Base-by-base conservation (phyloP, 1,140 invertebrate species). In the Cyphomyrmex costatus region DNA sequence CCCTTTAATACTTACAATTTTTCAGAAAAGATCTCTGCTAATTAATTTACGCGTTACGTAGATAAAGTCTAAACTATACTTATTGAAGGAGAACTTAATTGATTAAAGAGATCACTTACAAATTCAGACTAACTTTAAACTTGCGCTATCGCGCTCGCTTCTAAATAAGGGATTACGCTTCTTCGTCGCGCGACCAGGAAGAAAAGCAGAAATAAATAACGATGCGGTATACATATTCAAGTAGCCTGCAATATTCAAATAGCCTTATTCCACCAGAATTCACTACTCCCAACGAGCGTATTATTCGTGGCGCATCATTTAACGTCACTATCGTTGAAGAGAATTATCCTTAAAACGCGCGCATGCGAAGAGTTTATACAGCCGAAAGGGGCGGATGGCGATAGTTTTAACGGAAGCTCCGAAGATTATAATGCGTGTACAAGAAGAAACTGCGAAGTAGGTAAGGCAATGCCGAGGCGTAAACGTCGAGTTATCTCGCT, bases 401-500 rank as follows among this genome's bases (percentile, higher is more conserved):
- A 19, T 33, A 27, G 53, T 61, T 86, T 86, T 24, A 70, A 73
- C 56, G 42, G 12, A 7, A 14, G 27, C 61, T 16, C 63, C 77
- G 53, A 49, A 73, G 79, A 84, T 87, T 66, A 84, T 84, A 84
- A 84, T 87, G 73, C 82, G 86, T 87, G 71, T 68, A 66, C 84
- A 77, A 86, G 65, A 58, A 60, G 82, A 74, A 83, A 83, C 68
- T 83, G 79, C 53, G 73, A 77, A 78, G 86, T 85, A 68, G 42
- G 83, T 70, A 58, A 88, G 78, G 73, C 36, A 53, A 85, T 66
- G 68, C 27, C 82, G 71, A 87, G 73, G 85, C 88, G 88, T 73
- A 60, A 90, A 89, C 79, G 68, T 85, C 78, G 78, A 51, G 85
- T 60, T 76, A 90, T 87, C 76, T 85, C 60, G 36, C 60, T 85